phyloP scores from a whole-genome alignment of 2,113 vertebrate species.

The Synchiropus splendidus region DNA sequence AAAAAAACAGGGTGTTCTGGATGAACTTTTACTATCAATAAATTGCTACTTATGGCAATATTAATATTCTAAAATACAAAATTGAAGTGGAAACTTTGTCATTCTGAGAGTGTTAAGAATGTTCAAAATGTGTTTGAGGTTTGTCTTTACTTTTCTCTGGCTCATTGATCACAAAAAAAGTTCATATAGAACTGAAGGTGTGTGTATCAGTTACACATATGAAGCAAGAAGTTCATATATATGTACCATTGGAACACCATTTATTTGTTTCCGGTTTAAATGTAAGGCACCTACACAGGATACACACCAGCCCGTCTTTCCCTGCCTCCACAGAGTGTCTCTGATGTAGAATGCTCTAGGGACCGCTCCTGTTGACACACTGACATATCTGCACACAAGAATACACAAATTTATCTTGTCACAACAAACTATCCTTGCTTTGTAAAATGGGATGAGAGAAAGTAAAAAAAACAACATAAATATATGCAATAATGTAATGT shows the following conservation, averaged over 20 bases:
- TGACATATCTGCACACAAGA: conserved; percentile 48
- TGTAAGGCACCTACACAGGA: conserved; percentile 8
- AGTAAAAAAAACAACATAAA: conserved; percentile 4
- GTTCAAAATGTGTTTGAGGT: conserved; percentile 59
- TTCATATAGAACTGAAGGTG: conserved; percentile 5
- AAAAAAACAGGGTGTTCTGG: conserved; percentile 34
- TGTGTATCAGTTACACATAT: conserved; percentile 16
- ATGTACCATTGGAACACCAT: background rate
- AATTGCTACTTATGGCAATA: conserved; percentile 30
- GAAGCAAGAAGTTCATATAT: background rate
- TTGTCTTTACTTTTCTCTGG: conserved; percentile 48
- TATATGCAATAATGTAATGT: too few species aligned
- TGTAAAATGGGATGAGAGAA: conserved; percentile 1
- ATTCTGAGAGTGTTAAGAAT: conserved; percentile 66
- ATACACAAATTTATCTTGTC: conserved; percentile 12
- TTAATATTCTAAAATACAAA: conserved; percentile 18
- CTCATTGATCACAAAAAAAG: conserved; percentile 28
- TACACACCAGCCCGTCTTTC: conserved; percentile 36
- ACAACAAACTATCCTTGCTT: background rate
- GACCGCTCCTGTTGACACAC: conserved; percentile 43
- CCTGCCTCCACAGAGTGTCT: conserved; percentile 2
- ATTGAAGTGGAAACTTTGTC: conserved; percentile 36
- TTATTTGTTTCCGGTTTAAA: too few species aligned
- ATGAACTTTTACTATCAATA: conserved; percentile 36
- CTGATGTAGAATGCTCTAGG: conserved; percentile 25